phyloP scores from a whole-genome alignment of 2,113 vertebrate species.

The Cervus canadensis region DNA sequence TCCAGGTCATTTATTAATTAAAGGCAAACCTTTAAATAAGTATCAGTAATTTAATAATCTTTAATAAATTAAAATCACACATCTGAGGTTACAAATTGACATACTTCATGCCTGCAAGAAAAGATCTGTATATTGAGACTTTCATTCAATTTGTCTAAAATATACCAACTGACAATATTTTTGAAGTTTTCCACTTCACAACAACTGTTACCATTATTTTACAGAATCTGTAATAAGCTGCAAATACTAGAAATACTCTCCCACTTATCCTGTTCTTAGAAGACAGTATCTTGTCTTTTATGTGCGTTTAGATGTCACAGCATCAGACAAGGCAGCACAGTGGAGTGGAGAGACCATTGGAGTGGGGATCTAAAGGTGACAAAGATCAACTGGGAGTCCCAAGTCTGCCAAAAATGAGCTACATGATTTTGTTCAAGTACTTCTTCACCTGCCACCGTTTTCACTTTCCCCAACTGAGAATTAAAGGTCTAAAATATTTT shows the following conservation, averaged over 20 bases:
- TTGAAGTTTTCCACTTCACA: not conserved
- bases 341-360: not conserved
- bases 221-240: not conserved
- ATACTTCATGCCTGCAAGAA: not conserved
- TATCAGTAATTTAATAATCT: not conserved
- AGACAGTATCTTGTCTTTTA: not conserved
- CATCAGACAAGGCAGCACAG: not conserved
- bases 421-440: not conserved
- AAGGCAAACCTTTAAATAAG: not conserved
- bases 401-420: not conserved
- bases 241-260: not conserved
- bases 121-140: not conserved
- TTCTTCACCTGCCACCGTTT: not conserved
- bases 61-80: slow-evolving; percentile 15
- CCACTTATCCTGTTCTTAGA: not conserved
- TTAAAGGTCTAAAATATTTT: not conserved
- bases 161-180: not conserved
- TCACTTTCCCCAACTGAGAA: not conserved
- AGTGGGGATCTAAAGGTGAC: not conserved
- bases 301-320: not conserved
- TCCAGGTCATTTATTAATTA: not conserved
- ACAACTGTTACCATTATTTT: not conserved
- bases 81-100: not conserved
- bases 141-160: slow-evolving; percentile 2
- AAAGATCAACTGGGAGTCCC: not conserved